phyloP scores from a whole-genome alignment of 2,888 invertebrate species.

The Drosophila demipolita region DNA sequence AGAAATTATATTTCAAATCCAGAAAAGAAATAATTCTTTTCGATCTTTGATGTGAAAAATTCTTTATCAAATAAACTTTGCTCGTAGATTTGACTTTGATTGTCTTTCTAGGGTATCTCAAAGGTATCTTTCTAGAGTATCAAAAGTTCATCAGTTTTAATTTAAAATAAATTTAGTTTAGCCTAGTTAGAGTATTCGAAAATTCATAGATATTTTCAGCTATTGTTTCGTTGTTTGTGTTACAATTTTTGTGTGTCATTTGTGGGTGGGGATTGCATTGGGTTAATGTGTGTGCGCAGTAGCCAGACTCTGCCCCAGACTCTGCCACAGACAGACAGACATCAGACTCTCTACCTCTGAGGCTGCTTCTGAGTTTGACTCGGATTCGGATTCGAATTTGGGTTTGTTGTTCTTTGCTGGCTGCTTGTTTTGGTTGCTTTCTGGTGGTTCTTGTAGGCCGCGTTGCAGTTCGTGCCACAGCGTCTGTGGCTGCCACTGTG shows the following conservation, averaged over 20 bases:
- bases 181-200: conserved; percentile 41
- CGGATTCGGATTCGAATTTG: conserved; percentile 11
- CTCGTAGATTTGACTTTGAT: background rate
- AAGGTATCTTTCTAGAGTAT: background rate
- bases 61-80: background rate
- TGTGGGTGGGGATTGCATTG: conserved; percentile 60
- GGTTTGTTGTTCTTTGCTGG: conserved; percentile 26
- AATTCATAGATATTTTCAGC: conserved; percentile 7
- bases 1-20: no score
- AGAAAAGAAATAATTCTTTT: background rate
- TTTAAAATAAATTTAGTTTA: background rate
- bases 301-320: conserved; percentile 29
- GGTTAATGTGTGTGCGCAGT: conserved; percentile 66
- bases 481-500: conserved; percentile 45
- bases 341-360: conserved; percentile 19
- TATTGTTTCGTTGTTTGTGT: conserved; percentile 54
- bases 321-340: background rate
- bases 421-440: conserved; percentile 19
- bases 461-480: conserved; percentile 68
- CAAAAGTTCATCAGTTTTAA: background rate
- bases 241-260: conserved; percentile 79
- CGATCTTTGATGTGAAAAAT: background rate
- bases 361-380: conserved; percentile 9
- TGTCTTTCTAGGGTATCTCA: background rate
- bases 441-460: conserved; percentile 18